Evolutionary conservation across 2,797 vertebrate genomes (phyloP).

Genomic region (Lagocephalus sceleratus): DNA sequence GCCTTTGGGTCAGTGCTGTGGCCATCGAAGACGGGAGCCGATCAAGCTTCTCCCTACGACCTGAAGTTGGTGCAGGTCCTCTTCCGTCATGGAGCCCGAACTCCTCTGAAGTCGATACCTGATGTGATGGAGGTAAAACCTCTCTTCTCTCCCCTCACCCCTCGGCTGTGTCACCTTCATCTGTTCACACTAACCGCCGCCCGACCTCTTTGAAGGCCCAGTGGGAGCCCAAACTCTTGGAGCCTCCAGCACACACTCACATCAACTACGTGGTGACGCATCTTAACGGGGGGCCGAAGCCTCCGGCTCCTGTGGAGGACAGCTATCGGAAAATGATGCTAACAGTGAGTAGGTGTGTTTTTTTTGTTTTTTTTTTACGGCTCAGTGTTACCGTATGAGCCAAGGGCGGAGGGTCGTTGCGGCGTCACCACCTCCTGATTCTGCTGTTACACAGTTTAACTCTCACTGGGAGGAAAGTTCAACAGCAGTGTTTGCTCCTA

Average conservation of each 20-base stretch:
- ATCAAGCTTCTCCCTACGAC: slow-evolving; percentile 63
- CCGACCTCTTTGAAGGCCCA: slow-evolving; percentile 72
- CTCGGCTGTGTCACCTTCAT: neutral
- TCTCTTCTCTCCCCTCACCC: neutral
- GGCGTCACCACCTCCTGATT: neutral
- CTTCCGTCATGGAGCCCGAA: slow-evolving; percentile 91
- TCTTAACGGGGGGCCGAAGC: slow-evolving; percentile 83
- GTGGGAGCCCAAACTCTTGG: slow-evolving; percentile 82
- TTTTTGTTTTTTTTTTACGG: too few relatives aligned
- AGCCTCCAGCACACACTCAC: slow-evolving; percentile 81
- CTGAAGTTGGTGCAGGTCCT: slow-evolving; percentile 87
- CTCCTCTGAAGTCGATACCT: slow-evolving; percentile 85
- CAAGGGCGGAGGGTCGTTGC: neutral
- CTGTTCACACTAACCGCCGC: neutral
- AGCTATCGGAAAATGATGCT: slow-evolving; percentile 72
- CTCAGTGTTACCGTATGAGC: slow-evolving; percentile 1
- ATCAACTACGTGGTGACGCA: slow-evolving; percentile 84
- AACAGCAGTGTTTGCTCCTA: neutral
- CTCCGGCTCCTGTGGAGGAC: slow-evolving; percentile 79
- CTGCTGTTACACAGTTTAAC: neutral
- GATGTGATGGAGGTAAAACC: slow-evolving; percentile 78
- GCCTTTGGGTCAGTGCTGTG: slow-evolving; percentile 73
- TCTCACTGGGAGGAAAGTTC: neutral
- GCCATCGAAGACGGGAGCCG: slow-evolving; percentile 53
- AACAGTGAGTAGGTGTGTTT: slow-evolving; percentile 63